A percentile compares a stretch with the other conserved stretches of the same genome.
Conservation (phyloP, 2,113 vertebrate species). For the Eurypyga helias region DNA sequence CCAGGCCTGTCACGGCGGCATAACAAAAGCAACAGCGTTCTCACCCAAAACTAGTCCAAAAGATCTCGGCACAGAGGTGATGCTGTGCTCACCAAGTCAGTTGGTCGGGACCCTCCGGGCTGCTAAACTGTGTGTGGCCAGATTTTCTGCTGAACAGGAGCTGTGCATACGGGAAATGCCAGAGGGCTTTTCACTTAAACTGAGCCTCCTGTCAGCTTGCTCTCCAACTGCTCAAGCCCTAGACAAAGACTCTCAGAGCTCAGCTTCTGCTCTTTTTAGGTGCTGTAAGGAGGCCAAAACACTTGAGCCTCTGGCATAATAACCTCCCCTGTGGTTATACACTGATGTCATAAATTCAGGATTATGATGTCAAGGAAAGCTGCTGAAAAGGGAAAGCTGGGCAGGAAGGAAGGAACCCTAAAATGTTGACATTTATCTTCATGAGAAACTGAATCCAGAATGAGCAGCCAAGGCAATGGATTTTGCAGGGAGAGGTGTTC, state of each 20-base stretch:
- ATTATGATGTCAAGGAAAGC: neutral
- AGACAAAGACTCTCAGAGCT: conserved; percentile 7
- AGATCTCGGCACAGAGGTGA: neutral
- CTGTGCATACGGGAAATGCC: conserved; percentile 37
- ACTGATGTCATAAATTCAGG: neutral
- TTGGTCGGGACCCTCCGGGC: neutral
- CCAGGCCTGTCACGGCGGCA: neutral
- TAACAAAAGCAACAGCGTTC: neutral
- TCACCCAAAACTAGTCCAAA: neutral
- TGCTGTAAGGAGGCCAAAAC: conserved; percentile 1
- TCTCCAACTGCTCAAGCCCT: neutral
- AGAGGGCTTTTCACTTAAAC: conserved; percentile 16
- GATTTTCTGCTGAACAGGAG: conserved; percentile 4
- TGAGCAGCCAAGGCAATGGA: neutral
- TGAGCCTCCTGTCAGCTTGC: conserved; percentile 32
- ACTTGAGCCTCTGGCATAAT: neutral
- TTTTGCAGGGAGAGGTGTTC: neutral
- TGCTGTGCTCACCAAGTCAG: neutral
- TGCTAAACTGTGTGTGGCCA: neutral
- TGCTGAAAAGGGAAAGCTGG: neutral
- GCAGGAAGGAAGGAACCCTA: neutral
- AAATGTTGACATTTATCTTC: neutral
- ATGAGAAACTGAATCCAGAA: neutral
- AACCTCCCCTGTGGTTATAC: neutral
- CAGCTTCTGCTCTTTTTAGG: conserved; percentile 42